Percentiles rank a stretch among this genome's conserved stretches.
Evolutionary conservation across 92 coral and sea anemone genomes (phyloP).

Genomic region (Parazoanthus darwini): DNA sequence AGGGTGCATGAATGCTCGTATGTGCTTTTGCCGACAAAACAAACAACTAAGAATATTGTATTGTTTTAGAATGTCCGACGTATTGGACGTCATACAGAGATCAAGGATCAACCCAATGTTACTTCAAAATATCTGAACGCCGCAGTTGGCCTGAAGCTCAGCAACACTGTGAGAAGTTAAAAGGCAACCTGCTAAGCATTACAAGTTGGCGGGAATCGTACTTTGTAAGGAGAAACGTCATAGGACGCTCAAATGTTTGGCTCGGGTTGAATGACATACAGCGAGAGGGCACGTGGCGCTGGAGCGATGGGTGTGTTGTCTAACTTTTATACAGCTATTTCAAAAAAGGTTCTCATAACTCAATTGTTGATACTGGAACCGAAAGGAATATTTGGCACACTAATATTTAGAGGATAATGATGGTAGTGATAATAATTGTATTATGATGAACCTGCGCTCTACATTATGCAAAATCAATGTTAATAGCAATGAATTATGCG

Average conservation of each 20-base stretch:
- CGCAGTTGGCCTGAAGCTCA: slow-evolving; percentile 30
- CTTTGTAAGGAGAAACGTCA: slow-evolving; percentile 23
- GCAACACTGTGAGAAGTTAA: slow-evolving; percentile 15
- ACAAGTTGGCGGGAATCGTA: slow-evolving; percentile 18
- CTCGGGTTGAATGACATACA: slow-evolving; percentile 30
- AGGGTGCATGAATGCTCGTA: background rate
- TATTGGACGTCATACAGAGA: slow-evolving; percentile 19
- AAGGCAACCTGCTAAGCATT: slow-evolving; percentile 27
- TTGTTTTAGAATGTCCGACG: slow-evolving; percentile 26
- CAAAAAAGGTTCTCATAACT: too few relatives aligned
- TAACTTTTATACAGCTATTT: background rate
- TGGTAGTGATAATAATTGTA: too few relatives aligned
- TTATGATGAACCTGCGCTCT: too few relatives aligned
- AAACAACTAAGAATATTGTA: background rate
- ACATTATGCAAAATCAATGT: too few relatives aligned
- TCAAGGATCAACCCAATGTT: slow-evolving; percentile 15
- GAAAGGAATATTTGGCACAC: too few relatives aligned
- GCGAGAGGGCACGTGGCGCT: slow-evolving; percentile 17
- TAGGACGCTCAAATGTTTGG: slow-evolving; percentile 20
- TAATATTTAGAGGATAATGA: too few relatives aligned
- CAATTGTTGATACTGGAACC: too few relatives aligned
- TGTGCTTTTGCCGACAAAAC: background rate
- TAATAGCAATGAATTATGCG: too few relatives aligned
- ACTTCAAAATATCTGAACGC: slow-evolving; percentile 23
- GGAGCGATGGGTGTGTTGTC: slow-evolving; percentile 39